Base-by-base conservation (phyloP, 2,797 vertebrate genomes). In the Aldrovandia affinis region DNA sequence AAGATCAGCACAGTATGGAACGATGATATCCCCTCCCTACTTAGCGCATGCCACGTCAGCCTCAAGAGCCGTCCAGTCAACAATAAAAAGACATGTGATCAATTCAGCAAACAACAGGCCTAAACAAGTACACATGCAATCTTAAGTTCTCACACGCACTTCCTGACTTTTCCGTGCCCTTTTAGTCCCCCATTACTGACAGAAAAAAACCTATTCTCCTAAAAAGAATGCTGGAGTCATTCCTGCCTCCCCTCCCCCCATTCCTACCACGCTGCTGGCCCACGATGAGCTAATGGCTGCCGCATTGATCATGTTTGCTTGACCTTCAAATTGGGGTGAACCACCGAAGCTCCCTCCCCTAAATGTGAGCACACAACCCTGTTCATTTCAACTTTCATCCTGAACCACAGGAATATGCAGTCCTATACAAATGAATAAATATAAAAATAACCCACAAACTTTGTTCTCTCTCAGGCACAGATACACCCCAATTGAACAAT, bases 241-340 rank as follows among this genome's bases (percentile, higher is more conserved):
- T 86, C 50, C 39, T 82, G 77, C 57, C 86, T 78, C 5, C n/a
- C n/a, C 78, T 33, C n/a, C 84, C 88, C 86, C 87, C 84, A 81
- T 83, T 59, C 88, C 63, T 88, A 86, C 61, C 82, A 89, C 84
- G 83, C 83, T 86, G 82, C 85, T 86, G 55, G 83, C 87, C 89
- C 90, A 63, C 52, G 47, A 88, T 86, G 89, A 92, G 91, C 89
- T 92, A 93, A 93, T 92, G 90, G 90, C 89, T 84, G 36, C 80
- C 86, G 85, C 91, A 91, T 92, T 95, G 93, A 95, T 93, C 93
- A 93, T 84, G 90, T 91, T 92, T 93, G 91, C 88, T 93, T 87
- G 88, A 94, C 95, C 95, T 94, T 90, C 89, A 94, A 94, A 95
- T 94, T 95, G 94, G 93, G 94, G 94, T 95, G 94, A 94, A 94